Evolutionary conservation across 2,113 vertebrate species (phyloP).

Genomic region (Motacilla tschutschensis): DNA sequence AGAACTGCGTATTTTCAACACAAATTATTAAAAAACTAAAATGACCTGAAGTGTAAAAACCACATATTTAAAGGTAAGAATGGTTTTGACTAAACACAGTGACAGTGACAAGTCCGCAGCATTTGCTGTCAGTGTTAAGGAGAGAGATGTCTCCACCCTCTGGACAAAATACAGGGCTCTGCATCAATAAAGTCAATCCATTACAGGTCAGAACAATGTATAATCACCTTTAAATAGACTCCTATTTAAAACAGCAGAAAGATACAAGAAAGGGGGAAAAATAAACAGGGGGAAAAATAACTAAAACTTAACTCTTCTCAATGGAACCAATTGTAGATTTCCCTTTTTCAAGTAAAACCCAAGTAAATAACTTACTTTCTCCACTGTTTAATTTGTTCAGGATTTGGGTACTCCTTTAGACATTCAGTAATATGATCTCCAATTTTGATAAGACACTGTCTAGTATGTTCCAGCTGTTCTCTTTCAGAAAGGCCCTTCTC

Average conservation of each 20-base stretch:
- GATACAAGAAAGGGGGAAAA: background rate
- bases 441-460: constrained; percentile 97
- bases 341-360: background rate
- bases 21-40: background rate
- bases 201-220: background rate
- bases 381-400: constrained; percentile 97
- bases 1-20: background rate
- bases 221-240: background rate
- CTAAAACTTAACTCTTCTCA: background rate
- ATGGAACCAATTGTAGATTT: background rate
- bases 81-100: background rate
- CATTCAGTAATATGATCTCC: constrained; percentile 98
- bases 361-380: constrained; percentile 82
- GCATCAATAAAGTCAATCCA: background rate
- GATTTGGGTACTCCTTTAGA: constrained; percentile 93
- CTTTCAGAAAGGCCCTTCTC: constrained; percentile 97
- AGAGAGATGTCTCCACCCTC: background rate
- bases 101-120: background rate
- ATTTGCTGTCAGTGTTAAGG: background rate
- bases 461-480: constrained; percentile 94
- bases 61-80: background rate
- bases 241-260: background rate
- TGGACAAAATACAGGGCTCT: background rate
- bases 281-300: background rate
- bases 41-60: fast-evolving